Base-by-base conservation (phyloP, 2,113 vertebrate species). In the Chlorodrepanis virens region DNA sequence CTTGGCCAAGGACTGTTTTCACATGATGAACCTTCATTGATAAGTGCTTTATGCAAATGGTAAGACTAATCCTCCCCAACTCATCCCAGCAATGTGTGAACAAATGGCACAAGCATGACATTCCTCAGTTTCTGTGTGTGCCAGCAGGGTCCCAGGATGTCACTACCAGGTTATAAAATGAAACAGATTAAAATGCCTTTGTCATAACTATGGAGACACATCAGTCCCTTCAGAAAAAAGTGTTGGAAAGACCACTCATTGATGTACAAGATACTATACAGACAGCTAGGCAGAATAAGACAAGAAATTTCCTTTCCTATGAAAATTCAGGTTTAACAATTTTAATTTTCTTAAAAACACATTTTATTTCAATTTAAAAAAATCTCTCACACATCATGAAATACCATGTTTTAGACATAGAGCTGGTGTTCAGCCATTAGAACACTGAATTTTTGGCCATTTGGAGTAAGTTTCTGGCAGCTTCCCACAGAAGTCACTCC, bases 91-190 rank as follows among this genome's bases (percentile, higher is more conserved):
- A 88, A 82, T 88, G 93, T 91, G 92, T 61, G 88, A 90, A 95
- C 88, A 95, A 96, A 89, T 90, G 85, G 79, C 84, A 85, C 67
- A 96, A 92, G 94, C 84, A 63, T 87, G 77, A 95, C 91, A 86
- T 91, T 94, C 91, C 93, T 79, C n/a, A 16, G 76, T 83, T 95
- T 91, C 86, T 74, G 15, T 72, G 49, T 25, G n/a, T 80, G 95
- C 94, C 90, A 96, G 69, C 60, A 93, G 49, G 56, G 84, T 76
- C 70, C 53, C 74, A 83, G 63, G 78, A 61, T 72, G 90, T 87
- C 88, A 94, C 22, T 90, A 90, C 54, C 71, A 74, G 59, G 75
- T 59, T 80, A 76, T 83, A 94, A 95, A 97, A 85, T 80, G 47
- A 94, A 93, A 22, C 44, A 83, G 49, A 92, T 83, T 92, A 90